Conservation (phyloP, 2,888 invertebrate species). For the Anaspis maculata region DNA sequence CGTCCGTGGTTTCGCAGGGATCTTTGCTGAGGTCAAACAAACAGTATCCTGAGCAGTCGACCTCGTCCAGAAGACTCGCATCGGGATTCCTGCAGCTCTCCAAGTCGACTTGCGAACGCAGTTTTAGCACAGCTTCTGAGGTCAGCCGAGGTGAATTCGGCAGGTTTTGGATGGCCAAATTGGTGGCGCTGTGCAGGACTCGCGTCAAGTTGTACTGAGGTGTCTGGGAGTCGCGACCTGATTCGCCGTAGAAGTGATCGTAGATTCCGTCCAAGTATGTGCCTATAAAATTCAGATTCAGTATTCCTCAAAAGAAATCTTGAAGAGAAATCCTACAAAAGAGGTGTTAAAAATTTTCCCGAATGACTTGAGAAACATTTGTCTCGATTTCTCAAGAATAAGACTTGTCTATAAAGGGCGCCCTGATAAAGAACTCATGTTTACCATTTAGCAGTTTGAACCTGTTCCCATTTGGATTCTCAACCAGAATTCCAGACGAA, state of each 20-base stretch:
- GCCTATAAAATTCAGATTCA: no score
- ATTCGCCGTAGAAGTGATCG: constrained; percentile 26
- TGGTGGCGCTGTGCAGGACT: constrained; percentile 25
- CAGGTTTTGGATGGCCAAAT: constrained; percentile 22
- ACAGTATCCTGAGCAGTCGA: constrained; percentile 21
- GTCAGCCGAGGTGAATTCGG: constrained; percentile 11
- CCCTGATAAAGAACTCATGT: no score
- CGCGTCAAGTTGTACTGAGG: constrained; percentile 24
- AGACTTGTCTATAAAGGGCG: no score
- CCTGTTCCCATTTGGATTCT: no score
- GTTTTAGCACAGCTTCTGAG: constrained; percentile 11
- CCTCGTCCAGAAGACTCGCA: background rate
- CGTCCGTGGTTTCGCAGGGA: constrained; percentile 35
- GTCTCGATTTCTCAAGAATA: no score
- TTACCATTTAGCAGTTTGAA: constrained; percentile 35
- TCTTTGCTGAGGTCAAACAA: constrained; percentile 32
- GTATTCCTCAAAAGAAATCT: no score
- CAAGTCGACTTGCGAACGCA: constrained; percentile 14
- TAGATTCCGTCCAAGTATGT: no score
- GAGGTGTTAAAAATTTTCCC: no score
- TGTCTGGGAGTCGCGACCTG: constrained; percentile 20
- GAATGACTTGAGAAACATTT: no score
- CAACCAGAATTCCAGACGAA: no score
- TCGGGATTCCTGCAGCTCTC: constrained; percentile 4
- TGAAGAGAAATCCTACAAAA: no score